Conservation (phyloP, 2,888 invertebrate genomes). For the Tipula helvola region DNA sequence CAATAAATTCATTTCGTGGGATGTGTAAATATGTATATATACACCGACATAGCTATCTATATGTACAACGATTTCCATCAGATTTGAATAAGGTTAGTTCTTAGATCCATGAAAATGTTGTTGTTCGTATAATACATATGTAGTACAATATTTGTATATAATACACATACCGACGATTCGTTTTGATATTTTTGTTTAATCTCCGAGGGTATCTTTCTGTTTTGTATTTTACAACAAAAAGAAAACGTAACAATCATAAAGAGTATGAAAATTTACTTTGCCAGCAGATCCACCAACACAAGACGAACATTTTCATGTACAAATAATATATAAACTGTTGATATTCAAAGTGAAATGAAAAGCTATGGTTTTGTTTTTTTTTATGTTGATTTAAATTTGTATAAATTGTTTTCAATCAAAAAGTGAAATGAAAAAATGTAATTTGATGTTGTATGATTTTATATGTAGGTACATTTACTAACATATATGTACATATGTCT, state of each 20-base stretch:
- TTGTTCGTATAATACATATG: neutral
- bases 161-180: neutral
- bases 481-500: neutral
- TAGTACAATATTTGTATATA: neutral
- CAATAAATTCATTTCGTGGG: neutral
- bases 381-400: neutral
- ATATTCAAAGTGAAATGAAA: neutral
- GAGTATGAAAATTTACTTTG: neutral
- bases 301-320: neutral
- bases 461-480: neutral
- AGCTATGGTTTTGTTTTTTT: neutral
- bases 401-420: neutral
- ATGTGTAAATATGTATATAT: neutral
- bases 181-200: neutral
- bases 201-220: neutral
- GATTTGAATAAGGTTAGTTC: neutral
- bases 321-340: neutral
- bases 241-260: neutral
- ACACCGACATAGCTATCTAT: neutral
- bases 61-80: neutral
- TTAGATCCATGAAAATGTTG: neutral
- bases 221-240: neutral
- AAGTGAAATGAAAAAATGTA: neutral
- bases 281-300: neutral
- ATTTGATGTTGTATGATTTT: neutral